Evolutionary conservation across 1,140 invertebrate species (phyloP), one percentile per base, ranked within the genome.

Genomic region (Epicauta chinensis): DNA sequence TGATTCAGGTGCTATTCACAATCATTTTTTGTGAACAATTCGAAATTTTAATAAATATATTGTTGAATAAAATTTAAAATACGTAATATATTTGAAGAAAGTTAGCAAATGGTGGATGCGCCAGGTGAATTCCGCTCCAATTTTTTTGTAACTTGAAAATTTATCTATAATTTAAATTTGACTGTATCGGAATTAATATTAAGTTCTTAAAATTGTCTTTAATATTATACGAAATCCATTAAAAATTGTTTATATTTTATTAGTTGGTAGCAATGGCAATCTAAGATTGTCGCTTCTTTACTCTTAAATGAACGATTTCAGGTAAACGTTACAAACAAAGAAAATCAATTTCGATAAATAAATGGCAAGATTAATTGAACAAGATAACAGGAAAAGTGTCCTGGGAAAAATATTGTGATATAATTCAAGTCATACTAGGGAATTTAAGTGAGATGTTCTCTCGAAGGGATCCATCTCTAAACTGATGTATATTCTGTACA

Each of bases 401-500:
- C 17, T 15, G 14, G 15, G 4, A 23, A 47, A 47, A 47, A 47
- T 53, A 42, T 53, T 53, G 16, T 53, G 51, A 53, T 53, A 53
- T 46, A 53, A 53, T 53, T 53, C 40, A 32, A 41, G 39, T 44
- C 41, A 30, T 53, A 37, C 12, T 46, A 47, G 23, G 10, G 31
- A 48, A 47, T 23, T 38, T 36, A 53, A 53, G 32, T 47, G 39
- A 53, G 44, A 53, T 53, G 51, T 47, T 49, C 32, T 36, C 38
- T 36, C 38, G 31, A 35, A 31, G 42, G 29, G n/a, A 39, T 38
- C 29, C 46, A 12, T 39, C 38, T 49, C 46, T 31, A 53, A 42
- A 44, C 36, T 42, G 37, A 45, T 47, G 44, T 53, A 45, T 46
- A 53, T 53, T 53, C 43, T 53, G 51, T 53, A 53, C 43, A 47